phyloP scores from a whole-genome alignment of 2,797 vertebrate species.

The Sebastes nivosus region DNA sequence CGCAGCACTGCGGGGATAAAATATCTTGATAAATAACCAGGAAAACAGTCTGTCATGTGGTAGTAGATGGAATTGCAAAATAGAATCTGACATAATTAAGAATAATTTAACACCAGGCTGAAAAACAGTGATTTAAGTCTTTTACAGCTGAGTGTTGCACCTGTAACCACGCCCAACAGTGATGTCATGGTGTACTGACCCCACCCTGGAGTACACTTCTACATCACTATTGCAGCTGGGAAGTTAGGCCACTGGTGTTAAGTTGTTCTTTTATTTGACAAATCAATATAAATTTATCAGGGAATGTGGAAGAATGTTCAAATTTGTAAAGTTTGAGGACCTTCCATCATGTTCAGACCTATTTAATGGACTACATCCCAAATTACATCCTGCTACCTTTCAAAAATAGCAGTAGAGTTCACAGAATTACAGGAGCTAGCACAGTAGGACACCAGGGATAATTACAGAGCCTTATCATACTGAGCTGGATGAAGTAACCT shows the following conservation, averaged over 20 bases:
- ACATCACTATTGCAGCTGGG: background rate
- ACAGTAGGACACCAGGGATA: conserved; percentile 73
- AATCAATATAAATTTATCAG: background rate
- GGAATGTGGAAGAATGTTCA: background rate
- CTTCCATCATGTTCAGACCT: conserved; percentile 16
- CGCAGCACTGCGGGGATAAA: conserved; percentile 88
- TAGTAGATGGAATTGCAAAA: background rate
- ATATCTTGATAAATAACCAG: background rate
- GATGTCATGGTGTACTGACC: background rate
- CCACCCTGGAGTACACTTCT: background rate
- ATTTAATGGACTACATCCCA: conserved; percentile 56
- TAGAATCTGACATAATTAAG: background rate
- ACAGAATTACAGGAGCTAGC: conserved; percentile 69
- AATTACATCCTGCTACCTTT: conserved; percentile 47
- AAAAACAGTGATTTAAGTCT: background rate
- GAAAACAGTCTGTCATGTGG: background rate
- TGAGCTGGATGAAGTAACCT: conserved; percentile 74
- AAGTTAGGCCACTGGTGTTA: background rate
- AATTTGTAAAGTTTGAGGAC: background rate
- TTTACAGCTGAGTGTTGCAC: background rate
- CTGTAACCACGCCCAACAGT: background rate
- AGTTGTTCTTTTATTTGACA: background rate
- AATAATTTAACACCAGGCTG: background rate
- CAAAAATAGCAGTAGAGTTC: conserved; percentile 55
- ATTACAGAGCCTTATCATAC: conserved; percentile 75